phyloP scores from a whole-genome alignment of 2,113 vertebrate genomes.

The Syrmaticus mikado region DNA sequence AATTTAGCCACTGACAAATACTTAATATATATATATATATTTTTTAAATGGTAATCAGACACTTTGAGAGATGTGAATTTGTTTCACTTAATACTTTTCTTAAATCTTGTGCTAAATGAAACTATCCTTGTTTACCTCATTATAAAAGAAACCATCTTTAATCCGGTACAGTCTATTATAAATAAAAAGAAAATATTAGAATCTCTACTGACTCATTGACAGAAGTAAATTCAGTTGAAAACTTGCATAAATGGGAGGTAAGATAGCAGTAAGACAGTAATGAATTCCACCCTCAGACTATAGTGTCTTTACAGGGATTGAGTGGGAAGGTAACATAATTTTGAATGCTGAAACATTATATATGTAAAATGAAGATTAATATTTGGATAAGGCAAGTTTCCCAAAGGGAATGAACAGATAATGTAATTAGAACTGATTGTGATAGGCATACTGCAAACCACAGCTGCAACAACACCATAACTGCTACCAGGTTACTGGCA shows the following conservation, averaged over 20 bases:
- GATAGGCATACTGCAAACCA: neutral
- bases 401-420: neutral
- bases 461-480: neutral
- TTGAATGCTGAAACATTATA: neutral
- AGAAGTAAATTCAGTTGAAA: neutral
- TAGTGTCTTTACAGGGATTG: neutral
- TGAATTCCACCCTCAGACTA: neutral
- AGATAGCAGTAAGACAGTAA: neutral
- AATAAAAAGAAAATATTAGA: neutral
- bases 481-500: neutral
- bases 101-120: neutral
- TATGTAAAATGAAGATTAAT: neutral
- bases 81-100: neutral
- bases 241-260: neutral
- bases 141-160: neutral
- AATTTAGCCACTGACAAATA: neutral
- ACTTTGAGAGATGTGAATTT: neutral
- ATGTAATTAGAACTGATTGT: neutral
- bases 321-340: neutral
- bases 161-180: neutral
- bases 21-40: neutral
- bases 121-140: neutral
- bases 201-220: neutral
- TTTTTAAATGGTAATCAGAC: neutral
- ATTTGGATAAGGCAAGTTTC: conserved; percentile 3